Conservation (phyloP, 2,888 invertebrate genomes). For the Baronia brevicornis region DNA sequence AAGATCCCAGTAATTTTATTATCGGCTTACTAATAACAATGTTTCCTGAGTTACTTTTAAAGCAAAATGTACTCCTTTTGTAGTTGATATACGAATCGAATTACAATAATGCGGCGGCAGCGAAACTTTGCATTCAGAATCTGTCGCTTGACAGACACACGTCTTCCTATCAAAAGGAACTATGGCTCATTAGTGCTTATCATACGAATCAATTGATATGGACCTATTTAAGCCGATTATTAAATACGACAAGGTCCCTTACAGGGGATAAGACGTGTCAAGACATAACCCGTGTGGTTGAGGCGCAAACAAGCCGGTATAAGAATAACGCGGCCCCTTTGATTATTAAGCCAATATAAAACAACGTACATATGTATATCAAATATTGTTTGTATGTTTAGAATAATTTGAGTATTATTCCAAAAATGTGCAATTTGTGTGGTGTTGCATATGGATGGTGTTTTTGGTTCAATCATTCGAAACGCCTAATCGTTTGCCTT, state of each 20-base stretch:
- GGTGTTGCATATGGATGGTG: too few species aligned
- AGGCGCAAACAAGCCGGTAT: constrained; percentile 26
- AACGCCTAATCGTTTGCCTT: too few species aligned
- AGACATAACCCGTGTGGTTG: constrained; percentile 23
- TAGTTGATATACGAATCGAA: constrained; percentile 17
- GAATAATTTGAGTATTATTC: too few species aligned
- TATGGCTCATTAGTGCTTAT: constrained; percentile 44
- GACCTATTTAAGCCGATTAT: constrained; percentile 14
- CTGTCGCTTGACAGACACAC: constrained; percentile 41
- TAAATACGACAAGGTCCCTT: constrained; percentile 19
- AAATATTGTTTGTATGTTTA: too few species aligned
- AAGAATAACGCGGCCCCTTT: constrained; percentile 28
- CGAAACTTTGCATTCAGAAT: constrained; percentile 24
- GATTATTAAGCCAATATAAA: too few species aligned
- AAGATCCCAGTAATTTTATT: constrained; percentile 54
- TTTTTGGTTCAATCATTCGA: too few species aligned
- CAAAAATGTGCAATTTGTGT: too few species aligned
- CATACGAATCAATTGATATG: constrained; percentile 25
- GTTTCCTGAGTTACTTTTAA: constrained; percentile 4
- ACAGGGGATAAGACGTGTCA: constrained; percentile 8
- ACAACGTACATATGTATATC: too few species aligned
- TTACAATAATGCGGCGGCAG: constrained; percentile 3
- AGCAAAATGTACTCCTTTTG: neutral
- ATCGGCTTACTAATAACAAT: constrained; percentile 40
- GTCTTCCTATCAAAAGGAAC: constrained; percentile 36